A percentile compares a stretch with the other conserved stretches of the same genome.
These are phyloP conservation scores for Stigmatopora nigra DNA, from an alignment of 2,113 vertebrate species.

Conservation along the genomic window DNA sequence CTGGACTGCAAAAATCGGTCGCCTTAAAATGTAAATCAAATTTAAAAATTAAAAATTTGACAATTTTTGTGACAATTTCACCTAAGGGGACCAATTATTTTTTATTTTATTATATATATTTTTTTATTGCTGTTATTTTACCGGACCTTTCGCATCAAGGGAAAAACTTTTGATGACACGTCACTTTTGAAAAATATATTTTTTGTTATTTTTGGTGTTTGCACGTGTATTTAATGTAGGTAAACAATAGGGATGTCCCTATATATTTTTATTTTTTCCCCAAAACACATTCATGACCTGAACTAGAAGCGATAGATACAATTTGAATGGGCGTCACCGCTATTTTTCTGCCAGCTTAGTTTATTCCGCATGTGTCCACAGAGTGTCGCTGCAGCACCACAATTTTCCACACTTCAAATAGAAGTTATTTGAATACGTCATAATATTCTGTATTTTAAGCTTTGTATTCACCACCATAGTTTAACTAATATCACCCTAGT, in stretches of 20 bases:
- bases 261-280: too few species aligned
- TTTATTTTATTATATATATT: background rate
- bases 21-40: too few species aligned
- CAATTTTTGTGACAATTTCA: too few species aligned
- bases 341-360: background rate
- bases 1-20: too few species aligned
- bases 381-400: conserved; percentile 42
- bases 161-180: background rate
- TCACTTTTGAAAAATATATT: background rate
- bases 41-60: too few species aligned
- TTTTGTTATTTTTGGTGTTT: conserved; percentile 1
- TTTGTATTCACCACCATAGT: conserved; percentile 2
- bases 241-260: background rate
- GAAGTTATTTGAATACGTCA: conserved; percentile 6
- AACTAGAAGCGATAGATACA: too few species aligned
- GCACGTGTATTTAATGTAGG: background rate
- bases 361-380: conserved; percentile 40
- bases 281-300: too few species aligned
- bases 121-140: background rate
- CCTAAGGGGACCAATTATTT: background rate
- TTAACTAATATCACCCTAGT: background rate
- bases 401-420: background rate
- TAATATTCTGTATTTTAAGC: background rate
- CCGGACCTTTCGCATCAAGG: conserved; percentile 14
- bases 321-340: too few species aligned